Percentiles rank a stretch among this genome's conserved stretches.
Conservation (phyloP, 2,797 vertebrate genomes). For the Microctenopoma stevenorrisi region DNA sequence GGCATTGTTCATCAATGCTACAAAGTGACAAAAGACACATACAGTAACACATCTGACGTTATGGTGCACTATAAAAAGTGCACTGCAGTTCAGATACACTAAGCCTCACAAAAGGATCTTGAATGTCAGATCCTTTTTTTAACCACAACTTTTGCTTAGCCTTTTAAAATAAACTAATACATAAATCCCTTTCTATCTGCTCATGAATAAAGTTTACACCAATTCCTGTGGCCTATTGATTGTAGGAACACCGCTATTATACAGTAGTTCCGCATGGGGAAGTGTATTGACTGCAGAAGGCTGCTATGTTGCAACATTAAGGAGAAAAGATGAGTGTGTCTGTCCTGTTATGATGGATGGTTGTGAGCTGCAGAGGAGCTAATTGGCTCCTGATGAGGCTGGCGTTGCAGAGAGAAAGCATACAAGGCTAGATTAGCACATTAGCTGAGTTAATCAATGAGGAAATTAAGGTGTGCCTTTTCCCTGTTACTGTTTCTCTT, state of each 20-base stretch:
- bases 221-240: conserved; percentile 60
- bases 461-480: conserved; percentile 74
- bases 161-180: conserved; percentile 12
- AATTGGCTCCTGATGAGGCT: conserved; percentile 83
- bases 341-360: conserved; percentile 80
- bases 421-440: conserved; percentile 75
- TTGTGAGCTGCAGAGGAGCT: conserved; percentile 70
- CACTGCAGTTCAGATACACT: background rate
- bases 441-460: conserved; percentile 81
- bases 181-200: conserved; percentile 20
- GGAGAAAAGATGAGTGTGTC: conserved; percentile 80
- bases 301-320: conserved; percentile 72
- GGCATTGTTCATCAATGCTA: background rate
- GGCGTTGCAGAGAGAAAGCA: conserved; percentile 76
- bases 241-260: conserved; percentile 40
- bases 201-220: conserved; percentile 33
- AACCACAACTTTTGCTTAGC: background rate
- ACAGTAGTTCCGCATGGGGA: conserved; percentile 67
- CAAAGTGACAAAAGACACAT: background rate
- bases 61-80: background rate
- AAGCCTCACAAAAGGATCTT: background rate
- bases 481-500: conserved; percentile 56
- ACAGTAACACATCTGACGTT: too few relatives aligned
- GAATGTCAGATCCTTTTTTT: background rate
- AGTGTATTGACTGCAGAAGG: conserved; percentile 71